These are phyloP conservation scores for Priocnemis perturbator DNA, from an alignment of 2,888 invertebrate genomes.

Conservation along the genomic window DNA sequence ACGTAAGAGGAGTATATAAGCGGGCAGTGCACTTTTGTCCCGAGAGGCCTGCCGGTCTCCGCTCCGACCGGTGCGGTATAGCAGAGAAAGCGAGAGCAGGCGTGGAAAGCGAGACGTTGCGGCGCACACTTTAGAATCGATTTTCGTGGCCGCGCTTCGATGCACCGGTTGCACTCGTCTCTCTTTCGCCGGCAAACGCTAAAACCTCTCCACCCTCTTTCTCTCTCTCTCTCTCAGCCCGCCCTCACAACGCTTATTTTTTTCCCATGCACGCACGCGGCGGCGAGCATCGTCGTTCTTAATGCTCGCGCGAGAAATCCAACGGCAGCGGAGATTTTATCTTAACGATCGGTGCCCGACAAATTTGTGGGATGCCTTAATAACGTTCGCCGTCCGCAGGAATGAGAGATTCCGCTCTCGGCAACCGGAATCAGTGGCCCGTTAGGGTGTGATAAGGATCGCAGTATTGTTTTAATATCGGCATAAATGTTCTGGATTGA, in stretches of 20 bases:
- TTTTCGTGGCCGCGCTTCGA: slow-evolving; percentile 48
- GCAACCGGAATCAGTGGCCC: no score
- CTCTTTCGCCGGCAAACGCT: slow-evolving; percentile 17
- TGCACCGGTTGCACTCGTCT: slow-evolving; percentile 46
- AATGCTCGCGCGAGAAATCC: slow-evolving; percentile 3
- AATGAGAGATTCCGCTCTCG: no score
- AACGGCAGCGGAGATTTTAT: background rate
- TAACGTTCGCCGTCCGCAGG: no score
- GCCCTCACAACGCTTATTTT: background rate
- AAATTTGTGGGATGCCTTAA: background rate
- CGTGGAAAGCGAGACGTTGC: slow-evolving; percentile 45
- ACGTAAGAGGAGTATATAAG: no score
- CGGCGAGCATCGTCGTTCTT: background rate
- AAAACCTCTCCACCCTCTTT: slow-evolving; percentile 6
- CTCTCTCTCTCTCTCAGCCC: slow-evolving; percentile 11
- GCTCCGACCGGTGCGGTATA: slow-evolving; percentile 9
- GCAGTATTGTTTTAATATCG: no score
- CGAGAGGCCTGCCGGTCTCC: background rate
- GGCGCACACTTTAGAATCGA: slow-evolving; percentile 46
- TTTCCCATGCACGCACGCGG: background rate
- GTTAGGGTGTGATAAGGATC: no score
- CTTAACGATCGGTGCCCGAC: background rate
- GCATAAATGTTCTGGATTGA: no score
- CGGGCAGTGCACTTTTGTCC: slow-evolving; percentile 1
- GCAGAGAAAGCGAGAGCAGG: slow-evolving; percentile 53